Base-by-base conservation (phyloP, 2,888 invertebrate genomes). In the Eremobia ochroleuca region DNA sequence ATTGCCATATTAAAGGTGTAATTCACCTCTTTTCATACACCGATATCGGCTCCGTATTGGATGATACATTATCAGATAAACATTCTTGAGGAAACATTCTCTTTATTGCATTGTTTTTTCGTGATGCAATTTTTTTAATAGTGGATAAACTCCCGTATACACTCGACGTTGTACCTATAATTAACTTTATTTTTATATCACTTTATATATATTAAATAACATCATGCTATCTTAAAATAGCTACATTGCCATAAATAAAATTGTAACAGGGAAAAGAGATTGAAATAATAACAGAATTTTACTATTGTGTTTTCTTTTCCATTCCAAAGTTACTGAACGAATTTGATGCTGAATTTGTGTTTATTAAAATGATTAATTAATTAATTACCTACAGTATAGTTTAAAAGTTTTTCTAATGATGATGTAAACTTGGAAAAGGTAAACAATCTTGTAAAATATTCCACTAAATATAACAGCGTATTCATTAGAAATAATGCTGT, bases 1-100 rank as follows among this genome's bases (percentile, higher is more conserved):
- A 86, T 85, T 84, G 81, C 79, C 59, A 73, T 74, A 81, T 75
- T 79, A 72, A 76, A 82, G 68, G 68, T 74, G 85, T 85, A 87
- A 84, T 77, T 76, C 79, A 76, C 76, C 82, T 85, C 75, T 76
- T 71, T 79, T 64, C 62, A 52, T 75, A 72, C 37, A 31, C 52
- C 43, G 77, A 64, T 81, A 71, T 68, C 64, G 37, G 61, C 61
- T 76, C 55, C 62, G 31, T 74, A 72, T 85, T 76, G 76, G 74
- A 37, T 62, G 64, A 76, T 67, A 49, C 64, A 66, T 66, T 75
- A 87, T 85, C 85, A 67, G 82, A 85, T 82, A 78, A 85, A 43
- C 43, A 11, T n/a, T 62, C 61, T 62, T 73, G 8, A 58, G 15
- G 46, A 64, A 84, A 80, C 34, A 66, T 31, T 77, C 21, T 58